phyloP scores from a whole-genome alignment of 1,140 invertebrate genomes.

The Penaeus japonicus region DNA sequence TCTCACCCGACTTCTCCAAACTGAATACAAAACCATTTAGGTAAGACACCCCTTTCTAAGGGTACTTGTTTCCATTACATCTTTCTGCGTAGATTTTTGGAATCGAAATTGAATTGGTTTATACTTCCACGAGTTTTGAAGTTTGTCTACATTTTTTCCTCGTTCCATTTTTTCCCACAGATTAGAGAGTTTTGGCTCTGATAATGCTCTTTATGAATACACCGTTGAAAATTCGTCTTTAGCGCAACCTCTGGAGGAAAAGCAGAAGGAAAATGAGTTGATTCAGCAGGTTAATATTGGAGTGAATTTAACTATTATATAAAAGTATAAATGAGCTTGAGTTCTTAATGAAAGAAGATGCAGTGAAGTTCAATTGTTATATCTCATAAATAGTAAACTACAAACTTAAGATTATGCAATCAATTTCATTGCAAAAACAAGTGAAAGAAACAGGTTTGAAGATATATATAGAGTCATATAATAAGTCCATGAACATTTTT shows the following conservation, averaged over 20 bases:
- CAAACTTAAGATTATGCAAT: too few species aligned
- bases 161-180: neutral
- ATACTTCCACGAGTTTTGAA: neutral
- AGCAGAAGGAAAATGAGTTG: slow-evolving; percentile 24
- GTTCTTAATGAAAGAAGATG: too few species aligned
- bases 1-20: slow-evolving; percentile 11
- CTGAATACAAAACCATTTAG: slow-evolving; percentile 19
- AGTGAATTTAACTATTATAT: too few species aligned
- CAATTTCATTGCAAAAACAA: too few species aligned
- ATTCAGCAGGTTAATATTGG: slow-evolving; percentile 18
- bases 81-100: too few species aligned
- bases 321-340: too few species aligned
- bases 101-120: too few species aligned
- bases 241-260: slow-evolving; percentile 14
- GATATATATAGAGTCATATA: too few species aligned
- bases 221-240: slow-evolving; percentile 27
- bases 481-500: too few species aligned
- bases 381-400: too few species aligned
- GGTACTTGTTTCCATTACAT: neutral
- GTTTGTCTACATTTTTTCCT: neutral
- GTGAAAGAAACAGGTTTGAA: too few species aligned
- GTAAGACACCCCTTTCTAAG: neutral
- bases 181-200: slow-evolving; percentile 40
- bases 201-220: slow-evolving; percentile 48
- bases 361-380: too few species aligned